Percentiles rank a stretch among this genome's conserved stretches.
Conservation (phyloP, 2,797 vertebrate species). For the Erithacus rubecula region DNA sequence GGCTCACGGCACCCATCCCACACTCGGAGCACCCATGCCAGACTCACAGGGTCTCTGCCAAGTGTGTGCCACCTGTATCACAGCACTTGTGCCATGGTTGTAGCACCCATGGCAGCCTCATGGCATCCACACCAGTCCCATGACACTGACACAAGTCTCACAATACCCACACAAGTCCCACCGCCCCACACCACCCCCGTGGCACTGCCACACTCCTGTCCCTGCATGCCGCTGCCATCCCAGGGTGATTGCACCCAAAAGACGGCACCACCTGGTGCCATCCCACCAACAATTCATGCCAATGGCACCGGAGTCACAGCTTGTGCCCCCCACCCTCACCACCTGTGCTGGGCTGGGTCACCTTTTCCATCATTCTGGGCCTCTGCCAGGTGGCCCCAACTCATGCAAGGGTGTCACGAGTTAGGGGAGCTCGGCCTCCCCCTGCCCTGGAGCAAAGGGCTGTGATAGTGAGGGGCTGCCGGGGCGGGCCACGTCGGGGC, state of each 20-base stretch:
- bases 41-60: neutral
- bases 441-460: neutral
- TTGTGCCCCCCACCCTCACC: neutral
- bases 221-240: neutral
- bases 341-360: neutral
- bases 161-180: neutral
- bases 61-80: neutral
- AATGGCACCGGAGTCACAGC: accelerated
- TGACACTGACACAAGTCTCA: neutral
- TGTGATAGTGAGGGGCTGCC: neutral
- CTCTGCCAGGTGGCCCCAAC: neutral
- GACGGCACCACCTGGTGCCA: accelerated
- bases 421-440: neutral
- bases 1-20: neutral
- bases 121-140: neutral
- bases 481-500: neutral
- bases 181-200: neutral
- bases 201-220: neutral
- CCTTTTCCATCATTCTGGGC: neutral
- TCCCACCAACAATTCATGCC: accelerated
- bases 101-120: accelerated
- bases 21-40: accelerated
- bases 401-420: constrained; percentile 21
- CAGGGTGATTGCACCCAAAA: neutral
- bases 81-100: accelerated